Evolutionary conservation across 2,888 invertebrate species (phyloP).

Genomic region (Candidula unifasciata): DNA sequence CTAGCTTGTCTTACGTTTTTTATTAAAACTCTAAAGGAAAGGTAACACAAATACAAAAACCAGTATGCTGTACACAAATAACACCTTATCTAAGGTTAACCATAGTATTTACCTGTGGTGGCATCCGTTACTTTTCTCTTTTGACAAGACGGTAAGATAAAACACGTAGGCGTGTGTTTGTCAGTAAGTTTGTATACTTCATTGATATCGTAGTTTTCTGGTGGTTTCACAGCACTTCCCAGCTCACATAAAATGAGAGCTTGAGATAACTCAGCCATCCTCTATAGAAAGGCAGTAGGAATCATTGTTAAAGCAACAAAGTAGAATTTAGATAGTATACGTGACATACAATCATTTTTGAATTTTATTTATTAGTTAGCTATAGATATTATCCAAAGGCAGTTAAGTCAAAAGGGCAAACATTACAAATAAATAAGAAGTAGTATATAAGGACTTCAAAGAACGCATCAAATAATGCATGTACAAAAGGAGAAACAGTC

Average conservation of each 20-base stretch:
- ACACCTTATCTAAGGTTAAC: too few relatives aligned
- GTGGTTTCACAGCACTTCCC: constrained; percentile 67
- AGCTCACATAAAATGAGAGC: constrained; percentile 73
- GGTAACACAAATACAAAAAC: too few relatives aligned
- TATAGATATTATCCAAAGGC: too few relatives aligned
- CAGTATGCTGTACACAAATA: too few relatives aligned
- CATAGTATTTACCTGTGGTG: constrained; percentile 51
- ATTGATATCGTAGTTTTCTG: constrained; percentile 70
- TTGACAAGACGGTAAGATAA: constrained; percentile 67
- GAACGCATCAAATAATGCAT: too few relatives aligned
- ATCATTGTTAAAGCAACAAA: not conserved
- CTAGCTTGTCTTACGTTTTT: too few relatives aligned
- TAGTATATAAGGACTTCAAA: too few relatives aligned
- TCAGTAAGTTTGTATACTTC: constrained; percentile 68
- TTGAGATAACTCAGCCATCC: constrained; percentile 71
- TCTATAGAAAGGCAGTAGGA: constrained; percentile 33
- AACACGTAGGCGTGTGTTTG: constrained; percentile 70
- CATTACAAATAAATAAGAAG: too few relatives aligned
- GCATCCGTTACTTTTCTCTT: constrained; percentile 60
- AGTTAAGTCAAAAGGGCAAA: too few relatives aligned
- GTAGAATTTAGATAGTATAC: not conserved
- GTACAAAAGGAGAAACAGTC: too few relatives aligned
- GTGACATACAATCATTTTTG: not conserved
- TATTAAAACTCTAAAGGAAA: too few relatives aligned
- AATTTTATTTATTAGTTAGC: not conserved